phyloP scores from a whole-genome alignment of 2,888 invertebrate species.

The Lysandra bellargus region DNA sequence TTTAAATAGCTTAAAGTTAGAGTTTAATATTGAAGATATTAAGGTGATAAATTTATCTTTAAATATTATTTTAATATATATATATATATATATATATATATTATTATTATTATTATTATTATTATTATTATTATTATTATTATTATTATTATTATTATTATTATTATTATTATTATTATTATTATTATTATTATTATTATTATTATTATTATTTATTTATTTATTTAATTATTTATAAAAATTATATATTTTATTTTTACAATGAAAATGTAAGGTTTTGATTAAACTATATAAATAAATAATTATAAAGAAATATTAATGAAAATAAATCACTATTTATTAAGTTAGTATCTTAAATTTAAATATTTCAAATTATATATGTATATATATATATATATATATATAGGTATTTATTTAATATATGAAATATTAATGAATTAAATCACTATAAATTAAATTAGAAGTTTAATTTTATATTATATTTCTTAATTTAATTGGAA shows the following conservation, averaged over 20 bases:
- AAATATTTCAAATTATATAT: constrained; percentile 66
- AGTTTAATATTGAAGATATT: constrained; percentile 70
- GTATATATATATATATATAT: too few species aligned
- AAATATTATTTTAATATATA: constrained; percentile 10
- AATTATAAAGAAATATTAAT: constrained; percentile 67
- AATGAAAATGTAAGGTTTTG: constrained; percentile 85
- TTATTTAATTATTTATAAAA: constrained; percentile 56
- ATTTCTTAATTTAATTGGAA: constrained; percentile 61
- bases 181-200: too few species aligned
- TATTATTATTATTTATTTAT: too few species aligned
- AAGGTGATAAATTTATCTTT: constrained; percentile 54
- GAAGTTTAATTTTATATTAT: constrained; percentile 78
- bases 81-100: neutral
- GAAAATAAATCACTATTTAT: constrained; percentile 73
- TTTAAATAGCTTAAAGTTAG: constrained; percentile 58
- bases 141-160: too few species aligned
- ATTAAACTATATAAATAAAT: constrained; percentile 81
- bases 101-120: too few species aligned
- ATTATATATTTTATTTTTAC: constrained; percentile 75
- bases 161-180: too few species aligned
- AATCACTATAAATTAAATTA: constrained; percentile 82
- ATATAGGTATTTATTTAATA: too few species aligned
- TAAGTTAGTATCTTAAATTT: constrained; percentile 84
- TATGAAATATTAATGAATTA: constrained; percentile 54
- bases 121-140: too few species aligned